Evolutionary conservation across 2,113 vertebrate species (phyloP), one percentile per base, ranked within the genome.

Genomic region (Triplophysa dalaica): DNA sequence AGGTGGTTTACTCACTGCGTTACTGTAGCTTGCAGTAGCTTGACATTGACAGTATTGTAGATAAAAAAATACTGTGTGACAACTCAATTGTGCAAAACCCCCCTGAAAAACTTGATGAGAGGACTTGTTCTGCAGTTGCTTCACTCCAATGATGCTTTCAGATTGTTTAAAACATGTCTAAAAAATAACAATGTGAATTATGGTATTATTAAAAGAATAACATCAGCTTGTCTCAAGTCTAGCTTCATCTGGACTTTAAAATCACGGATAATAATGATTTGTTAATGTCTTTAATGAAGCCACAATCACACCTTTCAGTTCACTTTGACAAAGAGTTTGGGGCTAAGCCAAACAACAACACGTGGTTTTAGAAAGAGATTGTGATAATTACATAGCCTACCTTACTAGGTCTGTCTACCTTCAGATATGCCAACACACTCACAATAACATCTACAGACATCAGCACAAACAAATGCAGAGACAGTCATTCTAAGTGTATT

Each of bases 221-320:
- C 54, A 24, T 43, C 17, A 48, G 21, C 29, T 29, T 48, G 45
- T 56, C 38, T 26, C 22, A 61, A 8, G 45, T n/a, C 64, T 33
- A 26, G 56, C 68, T 64, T 61, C 17, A 12, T 13, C 52, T 67
- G 52, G 41, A 17, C 70, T 75, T 48, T 41, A 48, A 60, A 43
- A 58, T 29, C 8, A 43, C 41, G 1, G 10, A 43, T 43, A 79
- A 62, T 22, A 54, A 72, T 61, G 24, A 48, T 61, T 63, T 45
- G 19, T 9, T 60, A 61, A 61, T 48, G 38, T 22, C 4, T 22
- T 14, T 62, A 9, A 75, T 61, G 3, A 43, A 48, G 64, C 45
- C 24, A 50, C 61, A 68, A 74, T 83, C 43, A 26, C 21, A 75
- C 50, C 62, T 45, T 62, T 54, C 29, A 60, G 8, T 16, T 64